Conservation (phyloP, 2,797 vertebrate species). For the Sebastiscus albofasciatus region DNA sequence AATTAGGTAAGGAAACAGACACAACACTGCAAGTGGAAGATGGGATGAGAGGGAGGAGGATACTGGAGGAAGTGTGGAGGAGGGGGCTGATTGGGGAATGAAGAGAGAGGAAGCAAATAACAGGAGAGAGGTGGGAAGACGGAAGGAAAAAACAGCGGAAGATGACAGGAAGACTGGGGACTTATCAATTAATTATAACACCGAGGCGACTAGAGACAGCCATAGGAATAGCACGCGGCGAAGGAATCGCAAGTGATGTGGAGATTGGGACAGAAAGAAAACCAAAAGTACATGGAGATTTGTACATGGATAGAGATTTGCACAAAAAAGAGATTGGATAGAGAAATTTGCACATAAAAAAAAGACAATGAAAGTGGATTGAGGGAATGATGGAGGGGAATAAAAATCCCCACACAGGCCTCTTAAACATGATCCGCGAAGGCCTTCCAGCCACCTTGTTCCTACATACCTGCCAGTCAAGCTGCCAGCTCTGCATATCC, state of each 20-base stretch:
- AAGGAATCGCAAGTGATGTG: neutral
- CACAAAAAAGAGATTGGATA: constrained; percentile 8
- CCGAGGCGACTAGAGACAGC: constrained; percentile 21
- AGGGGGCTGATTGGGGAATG: constrained; percentile 29
- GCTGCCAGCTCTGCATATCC: constrained; percentile 53
- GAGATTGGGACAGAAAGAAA: constrained; percentile 9
- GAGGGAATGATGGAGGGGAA: constrained; percentile 17
- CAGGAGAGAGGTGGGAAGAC: constrained; percentile 37
- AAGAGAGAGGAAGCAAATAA: constrained; percentile 50
- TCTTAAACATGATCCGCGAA: constrained; percentile 30
- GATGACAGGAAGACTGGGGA: constrained; percentile 57
- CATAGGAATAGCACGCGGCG: constrained; percentile 10
- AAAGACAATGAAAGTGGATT: constrained; percentile 31
- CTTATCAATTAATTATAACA: constrained; percentile 63
- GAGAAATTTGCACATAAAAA: constrained; percentile 46
- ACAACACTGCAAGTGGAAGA: constrained; percentile 37
- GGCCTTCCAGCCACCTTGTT: constrained; percentile 23
- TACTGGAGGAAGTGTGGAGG: constrained; percentile 43
- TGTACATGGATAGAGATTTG: constrained; percentile 21
- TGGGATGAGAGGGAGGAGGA: constrained; percentile 26
- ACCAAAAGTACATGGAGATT: constrained; percentile 7
- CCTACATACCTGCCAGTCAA: constrained; percentile 61
- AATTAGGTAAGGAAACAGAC: constrained; percentile 76
- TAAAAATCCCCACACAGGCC: neutral
- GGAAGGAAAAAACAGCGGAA: constrained; percentile 33